Percentiles rank a stretch among this genome's conserved stretches.
Conservation (phyloP, 92 coral and sea anemone species). For the Parazoanthus darwini region DNA sequence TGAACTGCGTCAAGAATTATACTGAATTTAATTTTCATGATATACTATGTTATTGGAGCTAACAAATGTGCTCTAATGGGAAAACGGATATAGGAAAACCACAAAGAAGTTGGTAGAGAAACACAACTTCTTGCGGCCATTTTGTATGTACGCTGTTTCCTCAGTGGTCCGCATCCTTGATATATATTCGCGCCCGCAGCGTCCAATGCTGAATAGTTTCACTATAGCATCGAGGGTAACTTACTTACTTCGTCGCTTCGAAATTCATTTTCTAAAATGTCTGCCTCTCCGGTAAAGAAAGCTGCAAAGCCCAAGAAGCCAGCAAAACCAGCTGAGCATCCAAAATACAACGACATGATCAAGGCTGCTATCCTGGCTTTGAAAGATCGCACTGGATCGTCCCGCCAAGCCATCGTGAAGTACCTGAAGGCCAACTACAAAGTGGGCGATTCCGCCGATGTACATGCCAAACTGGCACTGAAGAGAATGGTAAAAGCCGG, state of each 20-base stretch:
- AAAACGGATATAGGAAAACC: not conserved
- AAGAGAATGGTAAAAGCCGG: not conserved
- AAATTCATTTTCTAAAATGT: slow-evolving; percentile 8
- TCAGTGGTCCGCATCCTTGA: slow-evolving; percentile 37
- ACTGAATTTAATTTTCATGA: not conserved
- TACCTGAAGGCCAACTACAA: not conserved
- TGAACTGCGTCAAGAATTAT: too few species aligned
- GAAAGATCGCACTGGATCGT: not conserved
- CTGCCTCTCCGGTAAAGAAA: slow-evolving; percentile 7
- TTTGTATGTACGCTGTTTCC: slow-evolving; percentile 32
- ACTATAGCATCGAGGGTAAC: not conserved
- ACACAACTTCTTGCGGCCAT: slow-evolving; percentile 11
- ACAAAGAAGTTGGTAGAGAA: not conserved
- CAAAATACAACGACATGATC: slow-evolving; percentile 67
- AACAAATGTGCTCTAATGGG: not conserved
- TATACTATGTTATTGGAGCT: not conserved
- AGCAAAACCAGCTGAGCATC: slow-evolving; percentile 50
- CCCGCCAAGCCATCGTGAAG: not conserved
- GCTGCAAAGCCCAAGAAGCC: slow-evolving; percentile 63
- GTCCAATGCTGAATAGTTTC: too few species aligned
- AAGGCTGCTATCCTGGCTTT: not conserved
- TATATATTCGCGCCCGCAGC: not conserved
- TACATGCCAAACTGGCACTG: not conserved
- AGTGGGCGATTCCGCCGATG: not conserved
- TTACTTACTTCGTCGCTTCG: not conserved